A percentile compares a stretch with the other conserved stretches of the same genome.
phyloP scores from a whole-genome alignment of 2,113 vertebrate genomes.

The Danionella cerebrum region DNA sequence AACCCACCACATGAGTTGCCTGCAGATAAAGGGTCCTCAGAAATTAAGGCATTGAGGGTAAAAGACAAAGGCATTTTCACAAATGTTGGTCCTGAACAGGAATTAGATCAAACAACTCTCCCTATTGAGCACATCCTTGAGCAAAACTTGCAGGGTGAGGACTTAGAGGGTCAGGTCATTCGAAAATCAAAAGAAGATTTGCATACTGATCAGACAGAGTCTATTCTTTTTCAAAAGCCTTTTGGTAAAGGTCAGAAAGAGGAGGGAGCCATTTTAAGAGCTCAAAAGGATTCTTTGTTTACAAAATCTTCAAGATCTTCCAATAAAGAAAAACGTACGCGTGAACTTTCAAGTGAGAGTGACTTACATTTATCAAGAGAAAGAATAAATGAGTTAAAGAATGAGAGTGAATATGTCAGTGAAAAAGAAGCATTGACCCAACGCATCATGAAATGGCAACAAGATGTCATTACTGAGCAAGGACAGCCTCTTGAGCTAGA shows the following conservation, averaged over 20 bases:
- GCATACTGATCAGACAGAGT: conserved; percentile 42
- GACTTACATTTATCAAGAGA: conserved; percentile 61
- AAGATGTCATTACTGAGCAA: conserved; percentile 62
- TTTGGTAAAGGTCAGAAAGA: not conserved
- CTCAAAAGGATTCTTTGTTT: conserved; percentile 7
- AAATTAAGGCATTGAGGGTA: conserved; percentile 33
- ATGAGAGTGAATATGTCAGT: conserved; percentile 55
- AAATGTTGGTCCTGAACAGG: conserved; percentile 26
- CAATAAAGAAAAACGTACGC: conserved; percentile 36
- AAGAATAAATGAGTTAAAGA: conserved; percentile 59
- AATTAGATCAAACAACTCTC: conserved; percentile 37
- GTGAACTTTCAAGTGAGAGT: conserved; percentile 34
- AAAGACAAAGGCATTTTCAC: conserved; percentile 31
- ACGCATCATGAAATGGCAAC: conserved; percentile 68
- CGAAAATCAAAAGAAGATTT: conserved; percentile 58
- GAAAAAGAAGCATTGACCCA: conserved; percentile 63
- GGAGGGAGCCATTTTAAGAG: not conserved
- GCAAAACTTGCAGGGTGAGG: conserved; percentile 49
- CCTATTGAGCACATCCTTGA: conserved; percentile 47
- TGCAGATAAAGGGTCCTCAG: conserved; percentile 35
- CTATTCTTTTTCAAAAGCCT: conserved; percentile 23
- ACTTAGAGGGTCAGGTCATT: conserved; percentile 55
- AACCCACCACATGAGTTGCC: conserved; percentile 18
- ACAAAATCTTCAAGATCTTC: conserved; percentile 39
- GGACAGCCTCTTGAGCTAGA: conserved; percentile 36